Conservation (phyloP, 2,797 vertebrate genomes). For the Pelodytes ibericus region DNA sequence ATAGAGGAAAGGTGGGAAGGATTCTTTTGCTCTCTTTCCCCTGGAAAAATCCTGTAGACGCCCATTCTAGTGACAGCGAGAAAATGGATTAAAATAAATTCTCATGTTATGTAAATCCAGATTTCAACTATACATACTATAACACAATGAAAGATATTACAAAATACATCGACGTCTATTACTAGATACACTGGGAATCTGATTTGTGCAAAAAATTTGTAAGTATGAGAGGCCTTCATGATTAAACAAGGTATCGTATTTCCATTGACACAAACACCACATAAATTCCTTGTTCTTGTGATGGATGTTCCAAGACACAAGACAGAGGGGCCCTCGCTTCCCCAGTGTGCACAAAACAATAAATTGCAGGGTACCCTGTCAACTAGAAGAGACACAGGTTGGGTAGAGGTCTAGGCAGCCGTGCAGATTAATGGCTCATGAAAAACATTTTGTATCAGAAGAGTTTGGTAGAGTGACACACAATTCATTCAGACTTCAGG, state of each 20-base stretch:
- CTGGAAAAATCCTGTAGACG: too few species aligned
- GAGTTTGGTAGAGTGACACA: slow-evolving; percentile 19
- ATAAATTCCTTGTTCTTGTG: slow-evolving; percentile 3
- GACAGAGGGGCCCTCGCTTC: not conserved
- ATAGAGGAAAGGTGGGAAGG: too few species aligned
- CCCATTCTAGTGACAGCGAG: too few species aligned
- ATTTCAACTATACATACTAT: too few species aligned
- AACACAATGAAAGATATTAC: too few species aligned
- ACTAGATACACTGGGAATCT: too few species aligned
- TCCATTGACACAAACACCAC: not conserved
- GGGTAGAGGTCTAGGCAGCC: slow-evolving; percentile 21
- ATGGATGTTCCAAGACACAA: not conserved
- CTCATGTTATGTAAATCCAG: too few species aligned
- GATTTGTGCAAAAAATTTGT: too few species aligned
- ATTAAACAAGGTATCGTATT: slow-evolving; percentile 27
- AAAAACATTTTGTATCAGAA: slow-evolving; percentile 39
- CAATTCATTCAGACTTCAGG: slow-evolving; percentile 40
- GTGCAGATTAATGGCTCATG: slow-evolving; percentile 32
- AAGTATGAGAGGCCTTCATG: slow-evolving; percentile 8
- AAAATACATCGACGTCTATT: too few species aligned
- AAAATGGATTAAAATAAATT: too few species aligned
- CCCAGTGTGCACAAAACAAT: slow-evolving; percentile 26
- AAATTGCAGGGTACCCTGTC: slow-evolving; percentile 20
- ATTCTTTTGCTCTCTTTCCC: too few species aligned
- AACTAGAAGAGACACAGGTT: slow-evolving; percentile 38